These are phyloP conservation scores for Lutjanus argentimaculatus DNA, from an alignment of 2,797 vertebrate genomes.

Conservation along the genomic window DNA sequence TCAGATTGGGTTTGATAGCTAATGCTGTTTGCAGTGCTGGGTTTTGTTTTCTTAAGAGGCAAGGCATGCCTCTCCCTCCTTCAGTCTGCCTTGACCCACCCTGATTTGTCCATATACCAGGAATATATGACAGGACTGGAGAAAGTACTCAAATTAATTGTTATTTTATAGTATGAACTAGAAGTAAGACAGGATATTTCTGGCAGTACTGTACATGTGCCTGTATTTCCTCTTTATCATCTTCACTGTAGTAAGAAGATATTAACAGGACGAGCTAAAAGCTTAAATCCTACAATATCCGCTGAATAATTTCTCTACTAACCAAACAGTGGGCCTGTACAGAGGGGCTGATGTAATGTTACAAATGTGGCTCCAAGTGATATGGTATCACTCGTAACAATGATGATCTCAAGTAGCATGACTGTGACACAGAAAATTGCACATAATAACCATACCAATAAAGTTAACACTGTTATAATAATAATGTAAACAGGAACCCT, in stretches of 20 bases:
- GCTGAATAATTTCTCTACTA: neutral
- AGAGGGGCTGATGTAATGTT: neutral
- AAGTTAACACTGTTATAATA: neutral
- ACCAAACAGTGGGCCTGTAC: neutral
- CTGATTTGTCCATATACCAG: slow-evolving; percentile 45
- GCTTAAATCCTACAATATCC: neutral
- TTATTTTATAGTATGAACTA: neutral
- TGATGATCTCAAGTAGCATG: neutral
- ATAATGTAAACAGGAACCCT: neutral
- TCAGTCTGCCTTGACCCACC: slow-evolving; percentile 47
- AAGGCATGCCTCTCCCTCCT: slow-evolving; percentile 56
- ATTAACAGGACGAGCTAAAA: neutral
- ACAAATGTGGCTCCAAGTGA: neutral
- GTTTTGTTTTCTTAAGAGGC: slow-evolving; percentile 67
- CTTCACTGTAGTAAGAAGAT: neutral
- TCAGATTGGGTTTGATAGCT: slow-evolving; percentile 34
- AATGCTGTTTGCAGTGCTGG: slow-evolving; percentile 44
- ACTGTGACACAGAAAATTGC: neutral
- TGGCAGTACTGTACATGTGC: neutral
- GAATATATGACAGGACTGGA: slow-evolving; percentile 21
- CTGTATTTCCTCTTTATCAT: neutral
- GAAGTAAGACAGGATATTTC: neutral
- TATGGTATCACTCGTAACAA: neutral
- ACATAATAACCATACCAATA: neutral
- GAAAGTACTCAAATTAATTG: slow-evolving; percentile 24